These are phyloP conservation scores for Blastobasis lacticolella DNA, from an alignment of 2,888 invertebrate species.

Conservation along the genomic window DNA sequence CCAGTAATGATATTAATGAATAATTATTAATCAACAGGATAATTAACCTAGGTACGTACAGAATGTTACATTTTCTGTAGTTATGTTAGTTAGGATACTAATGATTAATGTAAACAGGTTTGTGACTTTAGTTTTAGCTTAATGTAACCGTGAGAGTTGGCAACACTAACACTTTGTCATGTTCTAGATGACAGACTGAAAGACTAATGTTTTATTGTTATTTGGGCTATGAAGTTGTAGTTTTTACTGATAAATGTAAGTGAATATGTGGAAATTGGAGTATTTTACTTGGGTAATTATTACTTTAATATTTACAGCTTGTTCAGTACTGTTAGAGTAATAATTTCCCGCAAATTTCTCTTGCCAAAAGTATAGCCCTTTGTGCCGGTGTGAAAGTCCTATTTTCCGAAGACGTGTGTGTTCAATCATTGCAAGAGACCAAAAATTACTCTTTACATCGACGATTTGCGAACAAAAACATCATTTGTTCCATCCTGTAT, in stretches of 20 bases:
- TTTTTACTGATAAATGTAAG: background rate
- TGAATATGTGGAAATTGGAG: no score
- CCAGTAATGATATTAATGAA: no score
- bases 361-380: no score
- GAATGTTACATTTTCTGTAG: no score
- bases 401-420: no score
- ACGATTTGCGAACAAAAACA: background rate
- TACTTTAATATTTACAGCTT: conserved; percentile 17
- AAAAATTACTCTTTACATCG: conserved; percentile 14
- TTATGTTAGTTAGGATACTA: no score
- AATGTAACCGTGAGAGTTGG: background rate
- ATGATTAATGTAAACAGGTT: no score
- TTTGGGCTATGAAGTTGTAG: background rate
- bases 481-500: background rate
- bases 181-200: conserved; percentile 7
- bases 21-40: no score
- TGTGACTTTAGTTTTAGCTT: no score
- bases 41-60: no score
- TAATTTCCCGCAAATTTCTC: background rate
- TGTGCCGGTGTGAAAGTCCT: no score
- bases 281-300: conserved; percentile 10
- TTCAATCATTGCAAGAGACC: conserved; percentile 8
- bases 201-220: conserved; percentile 26
- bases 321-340: conserved; percentile 22
- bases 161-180: conserved; percentile 1